Evolutionary conservation across 1,140 invertebrate species (phyloP).

Genomic region (Choristoneura fumiferana): DNA sequence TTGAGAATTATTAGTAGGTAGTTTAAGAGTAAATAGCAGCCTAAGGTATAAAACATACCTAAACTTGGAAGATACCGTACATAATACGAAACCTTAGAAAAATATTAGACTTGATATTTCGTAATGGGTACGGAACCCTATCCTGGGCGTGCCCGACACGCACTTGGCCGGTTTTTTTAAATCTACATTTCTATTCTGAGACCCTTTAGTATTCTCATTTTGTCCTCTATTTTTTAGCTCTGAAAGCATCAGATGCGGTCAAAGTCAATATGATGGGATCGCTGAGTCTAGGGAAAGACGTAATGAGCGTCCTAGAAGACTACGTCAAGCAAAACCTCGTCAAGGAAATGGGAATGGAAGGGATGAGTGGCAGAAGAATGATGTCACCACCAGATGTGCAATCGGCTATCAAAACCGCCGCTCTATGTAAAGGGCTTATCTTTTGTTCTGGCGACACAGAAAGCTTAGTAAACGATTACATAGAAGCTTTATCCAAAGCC

Average conservation of each 20-base stretch:
- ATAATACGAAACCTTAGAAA: no score
- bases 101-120: no score
- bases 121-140: no score
- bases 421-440: slow-evolving; percentile 39
- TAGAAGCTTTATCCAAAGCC: slow-evolving; percentile 36
- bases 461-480: slow-evolving; percentile 46
- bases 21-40: no score
- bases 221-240: no score
- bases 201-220: no score
- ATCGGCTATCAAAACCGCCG: slow-evolving; percentile 28
- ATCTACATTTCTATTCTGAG: no score
- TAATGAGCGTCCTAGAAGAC: slow-evolving; percentile 22
- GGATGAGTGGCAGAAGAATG: slow-evolving; percentile 29
- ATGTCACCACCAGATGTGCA: neutral
- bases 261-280: slow-evolving; percentile 32
- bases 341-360: neutral
- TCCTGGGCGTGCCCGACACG: no score
- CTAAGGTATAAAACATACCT: no score
- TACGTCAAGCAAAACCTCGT: slow-evolving; percentile 11
- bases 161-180: no score
- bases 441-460: slow-evolving; percentile 37
- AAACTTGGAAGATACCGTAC: no score
- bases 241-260: slow-evolving; percentile 18
- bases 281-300: slow-evolving; percentile 28
- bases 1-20: no score